A percentile compares a stretch with the other conserved stretches of the same genome.
phyloP scores from a whole-genome alignment of 2,113 vertebrate genomes.

The Lathamus discolor region DNA sequence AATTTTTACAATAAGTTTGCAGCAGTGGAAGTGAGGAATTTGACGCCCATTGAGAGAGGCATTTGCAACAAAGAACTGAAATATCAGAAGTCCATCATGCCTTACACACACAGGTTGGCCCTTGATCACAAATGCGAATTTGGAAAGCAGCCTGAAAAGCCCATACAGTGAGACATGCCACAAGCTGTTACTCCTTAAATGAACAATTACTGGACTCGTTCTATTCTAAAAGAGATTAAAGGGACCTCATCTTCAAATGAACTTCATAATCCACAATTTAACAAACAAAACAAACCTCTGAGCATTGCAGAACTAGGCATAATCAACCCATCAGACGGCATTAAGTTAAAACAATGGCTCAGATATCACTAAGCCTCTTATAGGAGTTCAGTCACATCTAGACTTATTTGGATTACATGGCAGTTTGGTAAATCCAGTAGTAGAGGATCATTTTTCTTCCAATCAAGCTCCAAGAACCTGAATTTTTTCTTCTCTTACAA shows the following conservation, averaged over 20 bases:
- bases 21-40: background rate
- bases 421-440: slow-evolving; percentile 33
- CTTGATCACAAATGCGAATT: background rate
- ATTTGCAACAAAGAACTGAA: background rate
- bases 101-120: background rate
- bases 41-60: background rate
- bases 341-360: slow-evolving; percentile 49
- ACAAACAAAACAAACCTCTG: background rate
- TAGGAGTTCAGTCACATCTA: slow-evolving; percentile 18
- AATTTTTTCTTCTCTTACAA: background rate
- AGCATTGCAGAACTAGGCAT: background rate
- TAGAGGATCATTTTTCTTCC: slow-evolving; percentile 27
- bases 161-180: background rate
- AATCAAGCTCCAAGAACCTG: background rate
- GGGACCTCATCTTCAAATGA: background rate
- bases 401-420: slow-evolving; percentile 45
- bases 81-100: background rate
- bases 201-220: background rate
- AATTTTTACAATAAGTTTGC: slow-evolving; percentile 6
- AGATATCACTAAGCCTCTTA: slow-evolving; percentile 53
- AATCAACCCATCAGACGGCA: slow-evolving; percentile 21
- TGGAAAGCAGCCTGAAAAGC: background rate
- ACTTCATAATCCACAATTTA: background rate
- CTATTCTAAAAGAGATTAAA: background rate
- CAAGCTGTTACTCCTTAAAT: background rate